phyloP scores from a whole-genome alignment of 2,113 vertebrate species.

The Isurus oxyrinchus region DNA sequence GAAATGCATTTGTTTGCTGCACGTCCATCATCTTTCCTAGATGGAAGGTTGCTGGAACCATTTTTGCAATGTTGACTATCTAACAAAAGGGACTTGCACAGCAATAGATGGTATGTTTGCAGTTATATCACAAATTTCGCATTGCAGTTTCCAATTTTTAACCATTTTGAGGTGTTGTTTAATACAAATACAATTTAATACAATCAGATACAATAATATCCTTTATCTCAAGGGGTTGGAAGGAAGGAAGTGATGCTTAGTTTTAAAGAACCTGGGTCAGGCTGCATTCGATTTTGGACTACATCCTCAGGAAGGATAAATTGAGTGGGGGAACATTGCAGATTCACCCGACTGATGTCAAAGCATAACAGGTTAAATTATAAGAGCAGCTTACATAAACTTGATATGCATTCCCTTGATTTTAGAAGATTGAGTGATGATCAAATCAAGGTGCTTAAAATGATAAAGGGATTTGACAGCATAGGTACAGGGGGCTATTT shows the following conservation, averaged over 20 bases:
- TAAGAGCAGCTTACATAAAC: not conserved
- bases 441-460: not conserved
- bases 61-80: not conserved
- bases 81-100: not conserved
- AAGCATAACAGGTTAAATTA: not conserved
- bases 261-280: not conserved
- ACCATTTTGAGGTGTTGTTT: not conserved
- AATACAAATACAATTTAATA: not conserved
- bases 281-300: not conserved
- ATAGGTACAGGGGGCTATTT: not conserved
- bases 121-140: not conserved
- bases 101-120: not conserved
- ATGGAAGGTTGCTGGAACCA: not conserved
- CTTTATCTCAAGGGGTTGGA: not conserved
- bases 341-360: not conserved
- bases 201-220: not conserved
- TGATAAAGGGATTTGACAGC: not conserved
- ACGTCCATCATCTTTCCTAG: not conserved
- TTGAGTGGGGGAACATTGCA: not conserved
- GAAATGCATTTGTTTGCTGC: too few relatives aligned
- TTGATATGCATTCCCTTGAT: not conserved
- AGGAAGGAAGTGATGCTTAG: not conserved
- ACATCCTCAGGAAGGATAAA: not conserved
- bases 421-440: not conserved
- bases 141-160: not conserved